Evolutionary conservation across 2,888 invertebrate genomes (phyloP).

Genomic region (Meta bourneti): DNA sequence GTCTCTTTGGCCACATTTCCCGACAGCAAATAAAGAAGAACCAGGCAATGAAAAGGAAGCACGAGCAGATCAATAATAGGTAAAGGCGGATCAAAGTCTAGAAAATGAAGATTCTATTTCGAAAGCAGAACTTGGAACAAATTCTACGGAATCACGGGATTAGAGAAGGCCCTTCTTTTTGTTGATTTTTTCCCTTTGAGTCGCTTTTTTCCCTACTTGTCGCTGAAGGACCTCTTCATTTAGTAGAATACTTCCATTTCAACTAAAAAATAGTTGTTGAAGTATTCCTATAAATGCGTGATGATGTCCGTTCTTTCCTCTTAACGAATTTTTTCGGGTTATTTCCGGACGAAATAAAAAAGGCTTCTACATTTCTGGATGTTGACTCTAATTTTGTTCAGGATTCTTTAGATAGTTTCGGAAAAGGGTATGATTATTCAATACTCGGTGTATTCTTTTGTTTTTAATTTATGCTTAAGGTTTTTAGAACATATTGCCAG

Average conservation of each 20-base stretch:
- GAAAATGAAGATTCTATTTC: constrained; percentile 50
- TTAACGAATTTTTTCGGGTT: not conserved
- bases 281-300: constrained; percentile 27
- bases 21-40: constrained; percentile 6
- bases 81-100: not conserved
- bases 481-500: too few species aligned
- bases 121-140: constrained; percentile 38
- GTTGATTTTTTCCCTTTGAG: not conserved
- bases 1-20: not conserved
- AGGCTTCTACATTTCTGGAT: constrained; percentile 1
- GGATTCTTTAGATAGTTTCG: not conserved
- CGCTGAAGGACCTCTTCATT: constrained; percentile 25
- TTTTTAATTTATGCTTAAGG: not conserved
- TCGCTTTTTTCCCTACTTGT: constrained; percentile 12
- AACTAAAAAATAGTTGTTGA: not conserved
- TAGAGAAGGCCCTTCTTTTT: not conserved
- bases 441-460: too few species aligned
- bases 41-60: not conserved
- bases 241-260: not conserved
- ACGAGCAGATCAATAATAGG: constrained; percentile 2
- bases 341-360: not conserved
- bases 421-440: not conserved
- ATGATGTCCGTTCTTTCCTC: not conserved
- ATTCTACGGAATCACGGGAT: constrained; percentile 17
- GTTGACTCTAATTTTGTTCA: not conserved